Evolutionary conservation across 2,113 vertebrate species (phyloP), one percentile per base, ranked within the genome.

Genomic region (Atherinomorus stipes): DNA sequence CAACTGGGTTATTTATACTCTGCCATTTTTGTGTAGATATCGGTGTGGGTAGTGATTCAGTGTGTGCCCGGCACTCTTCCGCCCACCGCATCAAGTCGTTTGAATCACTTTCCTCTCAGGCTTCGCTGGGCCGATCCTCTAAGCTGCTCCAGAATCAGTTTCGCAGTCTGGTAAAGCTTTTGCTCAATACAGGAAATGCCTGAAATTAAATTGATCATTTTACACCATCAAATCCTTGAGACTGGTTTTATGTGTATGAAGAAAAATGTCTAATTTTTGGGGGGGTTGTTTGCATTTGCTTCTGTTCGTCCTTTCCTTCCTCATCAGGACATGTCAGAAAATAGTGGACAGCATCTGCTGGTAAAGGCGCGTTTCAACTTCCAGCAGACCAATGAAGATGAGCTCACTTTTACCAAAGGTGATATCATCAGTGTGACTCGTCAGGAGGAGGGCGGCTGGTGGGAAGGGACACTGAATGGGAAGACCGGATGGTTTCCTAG

Each of bases 401-500:
- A 99, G 91, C 96, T 99, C 65, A 97, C 96, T 81, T 99, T 99
- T 72, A 66, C 78, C 19, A 99, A 99, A 92, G 97, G 97, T 1
- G 98, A 99, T 19, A 89, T 99, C 92, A 98, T 99, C 91, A 92
- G 92, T 0, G 98, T 99, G 83, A 96, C 94, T 12, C 95, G 98
- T 69, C 95, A 96, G 78, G 98, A 98, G 90, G 97, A 99, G 37
- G 98, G 98, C 10, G 98, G 98, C 89, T 99, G 98, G 98, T 99
- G 98, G 98, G 98, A 99, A 89, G 98, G 98, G 80, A 93, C 69
- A 31, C 88, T 96, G 58, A 96, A 92, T 13, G 96, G 98, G 89
- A 96, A 90, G 93, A 96, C 95, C 1, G 98, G 98, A 25, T 99
- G 98, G 97, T 99, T 99, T 92, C 98, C 98, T 26, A 99, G 97